Conservation (phyloP, 2,888 invertebrate species). For the Eristalis intricaria region DNA sequence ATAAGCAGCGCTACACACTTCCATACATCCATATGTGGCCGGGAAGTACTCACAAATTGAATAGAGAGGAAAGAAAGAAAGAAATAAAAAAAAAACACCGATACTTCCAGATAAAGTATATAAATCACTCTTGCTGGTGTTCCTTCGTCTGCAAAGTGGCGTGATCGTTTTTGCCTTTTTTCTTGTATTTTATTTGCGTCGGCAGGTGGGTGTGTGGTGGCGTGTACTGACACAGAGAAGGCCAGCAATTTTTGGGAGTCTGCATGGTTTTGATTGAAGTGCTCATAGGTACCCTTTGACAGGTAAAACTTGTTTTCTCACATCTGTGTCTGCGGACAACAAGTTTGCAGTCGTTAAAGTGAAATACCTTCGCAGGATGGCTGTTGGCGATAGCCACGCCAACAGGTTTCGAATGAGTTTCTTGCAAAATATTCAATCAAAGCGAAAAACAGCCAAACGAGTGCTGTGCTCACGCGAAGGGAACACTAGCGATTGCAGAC, state of each 20-base stretch:
- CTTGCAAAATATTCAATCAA: not conserved
- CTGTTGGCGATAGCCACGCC: not conserved
- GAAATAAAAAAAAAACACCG: not conserved
- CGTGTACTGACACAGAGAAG: not conserved
- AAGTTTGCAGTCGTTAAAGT: not conserved
- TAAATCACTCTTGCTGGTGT: not conserved
- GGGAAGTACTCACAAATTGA: constrained; percentile 5
- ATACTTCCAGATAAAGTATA: constrained; percentile 18
- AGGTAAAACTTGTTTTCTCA: constrained; percentile 20
- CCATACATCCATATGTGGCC: not conserved
- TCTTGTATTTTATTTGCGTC: not conserved
- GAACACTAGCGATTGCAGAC: not conserved
- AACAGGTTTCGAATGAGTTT: not conserved
- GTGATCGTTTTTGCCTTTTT: constrained; percentile 6
- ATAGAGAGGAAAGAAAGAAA: not conserved
- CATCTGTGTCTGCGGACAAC: not conserved
- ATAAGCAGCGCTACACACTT: too few relatives aligned
- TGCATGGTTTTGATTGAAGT: constrained; percentile 3
- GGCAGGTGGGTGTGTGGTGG: not conserved
- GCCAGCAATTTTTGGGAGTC: constrained; percentile 3
- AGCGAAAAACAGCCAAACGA: not conserved
- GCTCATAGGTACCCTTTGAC: not conserved
- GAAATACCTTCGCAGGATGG: not conserved
- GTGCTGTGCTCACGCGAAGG: not conserved
- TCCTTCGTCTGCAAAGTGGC: constrained; percentile 13